These are phyloP conservation scores for Teleogryllus oceanicus DNA, from an alignment of 2,888 invertebrate species.

Conservation along the genomic window DNA sequence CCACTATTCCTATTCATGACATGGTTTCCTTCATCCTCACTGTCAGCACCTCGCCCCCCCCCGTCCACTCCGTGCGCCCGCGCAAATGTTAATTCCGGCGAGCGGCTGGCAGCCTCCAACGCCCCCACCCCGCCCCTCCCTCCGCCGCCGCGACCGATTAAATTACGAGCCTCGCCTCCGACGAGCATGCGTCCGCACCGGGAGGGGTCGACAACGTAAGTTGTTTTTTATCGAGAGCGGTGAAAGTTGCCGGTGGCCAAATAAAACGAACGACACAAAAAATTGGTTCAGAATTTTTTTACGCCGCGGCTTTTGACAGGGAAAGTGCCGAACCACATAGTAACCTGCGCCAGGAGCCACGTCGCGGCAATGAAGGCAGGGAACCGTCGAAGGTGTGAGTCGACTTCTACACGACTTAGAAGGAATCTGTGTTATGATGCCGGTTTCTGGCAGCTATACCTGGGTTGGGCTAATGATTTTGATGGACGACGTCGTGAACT, in stretches of 20 bases:
- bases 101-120: neutral
- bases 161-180: neutral
- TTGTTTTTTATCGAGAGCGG: neutral
- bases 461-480: no score
- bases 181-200: neutral
- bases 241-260: conserved; percentile 6
- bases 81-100: neutral
- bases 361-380: no score
- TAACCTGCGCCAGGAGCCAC: no score
- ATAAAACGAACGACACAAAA: conserved; percentile 3
- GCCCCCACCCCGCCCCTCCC: neutral
- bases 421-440: no score
- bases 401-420: no score
- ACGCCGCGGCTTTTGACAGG: neutral
- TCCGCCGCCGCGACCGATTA: neutral
- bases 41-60: no score
- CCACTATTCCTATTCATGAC: no score
- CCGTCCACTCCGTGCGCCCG: neutral
- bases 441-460: no score
- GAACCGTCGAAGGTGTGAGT: no score
- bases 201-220: neutral
- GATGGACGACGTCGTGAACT: no score
- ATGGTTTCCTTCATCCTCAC: no score
- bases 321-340: neutral
- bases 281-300: neutral